Conservation (phyloP, 2,113 vertebrate genomes). For the Myiagra hebetior region DNA sequence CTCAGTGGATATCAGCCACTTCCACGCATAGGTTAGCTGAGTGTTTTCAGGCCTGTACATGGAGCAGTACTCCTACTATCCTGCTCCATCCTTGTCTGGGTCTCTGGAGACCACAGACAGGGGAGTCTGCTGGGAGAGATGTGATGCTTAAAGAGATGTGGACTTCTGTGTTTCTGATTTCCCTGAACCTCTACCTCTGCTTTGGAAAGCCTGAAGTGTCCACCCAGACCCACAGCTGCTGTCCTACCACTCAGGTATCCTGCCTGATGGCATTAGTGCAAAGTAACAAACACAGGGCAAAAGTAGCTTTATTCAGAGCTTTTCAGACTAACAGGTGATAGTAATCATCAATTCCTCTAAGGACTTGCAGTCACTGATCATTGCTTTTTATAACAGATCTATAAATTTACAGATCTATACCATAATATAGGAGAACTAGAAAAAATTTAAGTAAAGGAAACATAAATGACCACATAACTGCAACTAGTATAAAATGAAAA, state of each 20-base stretch:
- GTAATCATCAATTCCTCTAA: background rate
- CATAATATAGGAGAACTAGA: background rate
- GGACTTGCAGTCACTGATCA: background rate
- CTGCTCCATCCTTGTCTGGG: background rate
- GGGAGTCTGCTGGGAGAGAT: background rate
- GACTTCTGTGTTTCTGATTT: background rate
- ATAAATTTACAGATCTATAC: background rate
- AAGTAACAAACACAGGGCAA: background rate
- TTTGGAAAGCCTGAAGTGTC: background rate
- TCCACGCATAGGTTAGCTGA: background rate
- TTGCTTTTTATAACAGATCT: background rate
- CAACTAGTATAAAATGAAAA: background rate
- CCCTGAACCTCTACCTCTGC: background rate
- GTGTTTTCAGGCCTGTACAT: background rate
- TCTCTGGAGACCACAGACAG: background rate
- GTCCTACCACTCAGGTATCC: background rate
- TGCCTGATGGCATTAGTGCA: background rate
- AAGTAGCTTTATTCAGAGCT: background rate
- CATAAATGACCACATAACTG: background rate
- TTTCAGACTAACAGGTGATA: background rate
- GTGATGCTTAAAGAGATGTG: background rate
- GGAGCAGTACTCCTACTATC: accelerated
- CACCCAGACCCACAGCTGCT: background rate
- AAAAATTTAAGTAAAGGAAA: background rate
- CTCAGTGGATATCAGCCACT: background rate